Percentiles rank a stretch among this genome's conserved stretches.
These are phyloP conservation scores for Trogon surrucura DNA, from an alignment of 2,113 vertebrate species.

Conservation along the genomic window DNA sequence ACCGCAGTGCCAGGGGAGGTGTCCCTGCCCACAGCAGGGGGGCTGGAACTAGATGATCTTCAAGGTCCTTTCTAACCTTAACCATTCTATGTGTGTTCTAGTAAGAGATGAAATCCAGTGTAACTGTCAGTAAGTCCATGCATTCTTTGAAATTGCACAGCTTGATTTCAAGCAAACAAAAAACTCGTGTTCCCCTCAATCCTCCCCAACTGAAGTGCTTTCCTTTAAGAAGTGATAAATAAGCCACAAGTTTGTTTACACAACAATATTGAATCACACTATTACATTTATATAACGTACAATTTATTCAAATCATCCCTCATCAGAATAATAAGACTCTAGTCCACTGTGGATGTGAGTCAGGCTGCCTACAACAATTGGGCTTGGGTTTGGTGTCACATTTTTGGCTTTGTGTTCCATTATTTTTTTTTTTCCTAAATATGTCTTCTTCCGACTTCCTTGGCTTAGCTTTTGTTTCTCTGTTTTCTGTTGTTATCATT, in stretches of 20 bases:
- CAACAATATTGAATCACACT: neutral
- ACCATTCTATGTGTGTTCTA: neutral
- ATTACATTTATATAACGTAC: neutral
- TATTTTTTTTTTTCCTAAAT: neutral
- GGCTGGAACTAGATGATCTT: too few relatives aligned
- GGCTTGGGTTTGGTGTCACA: neutral
- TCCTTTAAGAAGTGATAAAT: neutral
- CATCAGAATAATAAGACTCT: neutral
- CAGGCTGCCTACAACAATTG: neutral
- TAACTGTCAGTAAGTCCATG: neutral
- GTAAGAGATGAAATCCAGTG: neutral
- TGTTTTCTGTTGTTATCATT: neutral
- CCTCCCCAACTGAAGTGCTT: neutral
- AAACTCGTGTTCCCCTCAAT: accelerated
- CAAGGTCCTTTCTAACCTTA: too few relatives aligned
- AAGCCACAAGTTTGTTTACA: neutral
- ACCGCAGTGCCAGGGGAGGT: neutral
- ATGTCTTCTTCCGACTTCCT: neutral
- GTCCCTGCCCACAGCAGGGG: too few relatives aligned
- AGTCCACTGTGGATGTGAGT: neutral
- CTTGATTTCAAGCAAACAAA: neutral
- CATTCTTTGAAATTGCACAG: neutral
- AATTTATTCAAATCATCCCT: neutral
- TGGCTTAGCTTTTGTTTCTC: neutral
- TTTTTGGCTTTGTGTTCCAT: neutral